Evolutionary conservation across 2,888 invertebrate genomes (phyloP).

Genomic region (Colostygia pectinataria): DNA sequence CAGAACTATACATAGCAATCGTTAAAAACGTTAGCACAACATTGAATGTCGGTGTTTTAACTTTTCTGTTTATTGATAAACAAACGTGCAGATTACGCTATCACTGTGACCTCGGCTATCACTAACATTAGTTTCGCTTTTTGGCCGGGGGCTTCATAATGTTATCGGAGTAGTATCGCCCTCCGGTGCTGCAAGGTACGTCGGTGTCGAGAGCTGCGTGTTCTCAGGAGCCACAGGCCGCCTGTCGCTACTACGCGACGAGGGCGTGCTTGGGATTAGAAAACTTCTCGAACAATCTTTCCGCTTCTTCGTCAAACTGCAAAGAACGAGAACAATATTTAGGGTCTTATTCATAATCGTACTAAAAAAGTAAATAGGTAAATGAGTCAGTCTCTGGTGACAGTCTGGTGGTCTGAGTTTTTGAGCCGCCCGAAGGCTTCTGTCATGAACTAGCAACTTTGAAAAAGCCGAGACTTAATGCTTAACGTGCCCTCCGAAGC

Average conservation of each 20-base stretch:
- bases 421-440: too few species aligned
- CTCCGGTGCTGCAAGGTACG: slow-evolving; percentile 4
- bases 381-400: too few species aligned
- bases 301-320: slow-evolving; percentile 58
- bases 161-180: neutral
- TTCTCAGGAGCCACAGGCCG: slow-evolving; percentile 2
- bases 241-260: slow-evolving; percentile 49
- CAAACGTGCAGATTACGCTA: neutral
- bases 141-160: slow-evolving; percentile 29
- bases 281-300: slow-evolving; percentile 56
- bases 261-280: slow-evolving; percentile 48
- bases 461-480: too few species aligned
- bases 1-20: too few species aligned
- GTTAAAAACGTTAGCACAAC: too few species aligned
- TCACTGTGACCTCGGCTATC: neutral
- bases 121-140: slow-evolving; percentile 6
- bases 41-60: too few species aligned
- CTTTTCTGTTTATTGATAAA: too few species aligned
- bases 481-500: too few species aligned
- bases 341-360: too few species aligned
- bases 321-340: slow-evolving; percentile 25
- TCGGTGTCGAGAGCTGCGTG: slow-evolving; percentile 17
- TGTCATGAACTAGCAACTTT: too few species aligned
- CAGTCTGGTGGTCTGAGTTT: too few species aligned
- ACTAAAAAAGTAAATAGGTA: too few species aligned